Conservation (phyloP, 2,113 vertebrate genomes). For the Oreochromis niloticus region DNA sequence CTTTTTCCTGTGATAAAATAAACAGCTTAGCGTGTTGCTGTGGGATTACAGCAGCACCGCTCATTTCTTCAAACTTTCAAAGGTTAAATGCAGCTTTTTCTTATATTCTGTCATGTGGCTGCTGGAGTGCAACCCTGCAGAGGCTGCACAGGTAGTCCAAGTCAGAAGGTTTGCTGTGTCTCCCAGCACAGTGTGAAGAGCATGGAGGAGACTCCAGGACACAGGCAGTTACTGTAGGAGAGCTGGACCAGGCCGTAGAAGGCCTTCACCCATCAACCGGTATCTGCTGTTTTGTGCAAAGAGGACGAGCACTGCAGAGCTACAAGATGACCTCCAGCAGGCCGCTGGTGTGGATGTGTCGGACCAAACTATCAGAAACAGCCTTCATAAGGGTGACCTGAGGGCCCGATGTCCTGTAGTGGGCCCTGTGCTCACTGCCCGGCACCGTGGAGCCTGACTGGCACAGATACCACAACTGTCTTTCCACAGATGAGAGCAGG, state of each 20-base stretch:
- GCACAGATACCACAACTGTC: neutral
- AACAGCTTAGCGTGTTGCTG: neutral
- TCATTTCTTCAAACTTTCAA: neutral
- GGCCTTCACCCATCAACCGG: accelerated
- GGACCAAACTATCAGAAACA: neutral
- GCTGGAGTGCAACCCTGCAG: neutral
- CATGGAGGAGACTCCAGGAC: neutral
- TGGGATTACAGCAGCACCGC: neutral
- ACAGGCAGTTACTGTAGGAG: neutral
- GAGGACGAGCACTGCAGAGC: neutral
- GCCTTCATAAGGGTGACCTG: neutral
- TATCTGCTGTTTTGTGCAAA: neutral
- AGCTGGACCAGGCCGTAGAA: neutral
- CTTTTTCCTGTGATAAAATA: neutral
- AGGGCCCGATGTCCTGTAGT: neutral
- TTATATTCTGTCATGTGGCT: neutral
- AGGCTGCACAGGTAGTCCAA: neutral
- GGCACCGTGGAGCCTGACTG: neutral
- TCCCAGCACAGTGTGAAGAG: neutral
- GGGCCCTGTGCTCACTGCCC: neutral
- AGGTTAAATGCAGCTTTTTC: neutral
- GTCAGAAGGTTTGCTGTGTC: neutral
- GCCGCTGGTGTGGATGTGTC: neutral
- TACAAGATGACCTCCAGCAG: neutral
- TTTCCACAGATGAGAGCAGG: neutral